Base-by-base conservation (phyloP, 2,888 invertebrate species). In the Ptilodon capucinus region DNA sequence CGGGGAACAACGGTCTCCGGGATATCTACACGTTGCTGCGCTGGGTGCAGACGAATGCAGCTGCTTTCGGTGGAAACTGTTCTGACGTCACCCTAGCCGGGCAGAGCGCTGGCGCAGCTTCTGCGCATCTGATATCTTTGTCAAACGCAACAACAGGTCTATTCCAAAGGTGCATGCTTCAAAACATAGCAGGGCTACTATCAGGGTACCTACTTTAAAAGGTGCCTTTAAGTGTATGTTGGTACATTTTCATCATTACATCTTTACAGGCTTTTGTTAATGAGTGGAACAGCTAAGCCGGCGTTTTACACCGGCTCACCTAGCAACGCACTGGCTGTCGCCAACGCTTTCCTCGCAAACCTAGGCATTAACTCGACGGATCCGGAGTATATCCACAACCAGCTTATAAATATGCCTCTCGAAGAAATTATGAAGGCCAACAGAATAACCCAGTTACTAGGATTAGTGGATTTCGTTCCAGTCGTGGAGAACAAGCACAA, bases 301-400 rank as follows among this genome's bases (percentile, higher is more conserved):
- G 40, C 60, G 0, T 64, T 46, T 30, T 70, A 60, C 40, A 64
- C 56, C 39, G 25, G 59, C 3, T 72, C 75, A 9, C 64, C 69
- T 3, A 35, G 54, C 17, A 65, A 61, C 32, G 64, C 74, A 3
- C 51, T 51, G 9, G 25, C 44, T 0, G 42, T 66, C 4, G 57
- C 69, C 5, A 40, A 39, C 8, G 53, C 48, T 9, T 72, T 73
- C 25, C 46, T 86, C 73, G 57, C 71, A 66, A 51, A 40, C n/a
- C 45, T 93, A 86, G 93, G 71, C 17, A 64, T 74, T 9, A 68
- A 68, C 39, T 48, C 64, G n/a, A 68, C 63, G 3, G 64, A 72
- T 28, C 61, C 71, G 3, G 56, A 54, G 11, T 40, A 57, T 23
- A 64, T 74, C 6, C 65, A 72, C 38, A 25, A 57, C 2, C 43